Evolutionary conservation across 2,113 vertebrate genomes (phyloP).

Genomic region (Prietella phreatophila): DNA sequence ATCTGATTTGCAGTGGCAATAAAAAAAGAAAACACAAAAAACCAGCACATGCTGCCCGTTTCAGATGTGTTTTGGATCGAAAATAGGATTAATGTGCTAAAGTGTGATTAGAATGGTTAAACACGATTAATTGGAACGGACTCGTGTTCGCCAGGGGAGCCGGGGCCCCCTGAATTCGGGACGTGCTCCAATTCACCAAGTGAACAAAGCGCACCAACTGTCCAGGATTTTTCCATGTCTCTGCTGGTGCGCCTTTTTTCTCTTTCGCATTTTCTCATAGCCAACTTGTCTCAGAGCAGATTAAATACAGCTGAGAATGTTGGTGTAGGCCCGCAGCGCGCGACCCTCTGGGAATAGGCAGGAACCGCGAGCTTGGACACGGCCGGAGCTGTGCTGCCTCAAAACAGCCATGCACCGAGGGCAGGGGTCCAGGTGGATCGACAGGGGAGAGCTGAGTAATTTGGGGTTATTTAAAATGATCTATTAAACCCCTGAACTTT

Average conservation of each 20-base stretch:
- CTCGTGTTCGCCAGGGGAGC: slow-evolving; percentile 82
- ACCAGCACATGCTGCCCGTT: slow-evolving; percentile 80
- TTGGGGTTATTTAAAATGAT: slow-evolving; percentile 93
- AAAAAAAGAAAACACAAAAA: slow-evolving; percentile 66
- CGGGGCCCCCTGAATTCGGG: slow-evolving; percentile 75
- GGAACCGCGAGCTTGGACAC: slow-evolving; percentile 93
- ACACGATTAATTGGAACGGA: slow-evolving; percentile 98
- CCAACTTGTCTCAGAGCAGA: slow-evolving; percentile 99
- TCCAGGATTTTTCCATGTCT: slow-evolving; percentile 82
- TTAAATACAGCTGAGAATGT: slow-evolving; percentile 99
- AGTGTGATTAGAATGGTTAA: slow-evolving; percentile 99
- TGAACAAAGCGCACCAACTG: slow-evolving; percentile 87
- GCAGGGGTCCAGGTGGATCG: slow-evolving; percentile 94
- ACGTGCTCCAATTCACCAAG: slow-evolving; percentile 85
- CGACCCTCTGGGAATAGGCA: slow-evolving; percentile 93
- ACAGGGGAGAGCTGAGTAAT: slow-evolving; percentile 84
- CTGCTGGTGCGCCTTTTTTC: slow-evolving; percentile 75
- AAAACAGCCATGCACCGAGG: slow-evolving; percentile 89
- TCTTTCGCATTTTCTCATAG: slow-evolving; percentile 89
- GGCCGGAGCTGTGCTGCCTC: slow-evolving; percentile 83
- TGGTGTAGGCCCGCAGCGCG: slow-evolving; percentile 83
- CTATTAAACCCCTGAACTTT: slow-evolving; percentile 99
- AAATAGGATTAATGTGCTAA: slow-evolving; percentile 99
- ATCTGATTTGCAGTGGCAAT: slow-evolving; percentile 95
- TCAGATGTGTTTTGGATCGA: slow-evolving; percentile 95